phyloP scores from a whole-genome alignment of 2,888 invertebrate species.

The Lycocerus yunnanus region DNA sequence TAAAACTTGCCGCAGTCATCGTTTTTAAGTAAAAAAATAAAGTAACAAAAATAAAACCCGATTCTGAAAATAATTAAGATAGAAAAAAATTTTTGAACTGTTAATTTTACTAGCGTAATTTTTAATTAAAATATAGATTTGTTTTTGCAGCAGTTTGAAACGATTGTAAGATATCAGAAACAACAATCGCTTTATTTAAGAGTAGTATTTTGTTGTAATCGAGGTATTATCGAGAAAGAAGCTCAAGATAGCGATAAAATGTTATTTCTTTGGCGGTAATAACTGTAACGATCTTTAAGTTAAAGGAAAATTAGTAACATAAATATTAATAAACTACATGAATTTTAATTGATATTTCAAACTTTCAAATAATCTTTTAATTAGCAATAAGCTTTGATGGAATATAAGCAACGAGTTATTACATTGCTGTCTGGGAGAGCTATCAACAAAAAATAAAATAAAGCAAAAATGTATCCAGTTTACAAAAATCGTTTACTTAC shows the following conservation, averaged over 20 bases:
- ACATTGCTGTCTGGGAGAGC: background rate
- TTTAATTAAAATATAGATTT: too few relatives aligned
- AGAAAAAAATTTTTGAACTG: too few relatives aligned
- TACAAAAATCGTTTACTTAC: background rate
- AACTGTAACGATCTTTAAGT: background rate
- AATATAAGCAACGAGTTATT: background rate
- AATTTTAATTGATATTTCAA: background rate
- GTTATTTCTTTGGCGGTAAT: background rate
- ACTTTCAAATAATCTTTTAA: background rate
- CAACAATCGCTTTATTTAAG: too few relatives aligned
- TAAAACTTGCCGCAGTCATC: background rate
- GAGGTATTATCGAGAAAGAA: background rate
- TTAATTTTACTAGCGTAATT: too few relatives aligned
- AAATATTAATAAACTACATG: background rate
- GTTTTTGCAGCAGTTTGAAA: too few relatives aligned
- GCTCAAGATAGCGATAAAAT: background rate
- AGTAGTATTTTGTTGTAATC: too few relatives aligned
- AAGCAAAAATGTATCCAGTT: background rate
- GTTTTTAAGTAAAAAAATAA: background rate
- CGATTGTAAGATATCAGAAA: too few relatives aligned
- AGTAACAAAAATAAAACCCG: background rate
- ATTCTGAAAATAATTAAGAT: background rate
- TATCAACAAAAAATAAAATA: background rate
- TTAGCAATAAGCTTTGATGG: background rate
- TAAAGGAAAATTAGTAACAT: background rate